Evolutionary conservation across 2,888 invertebrate genomes (phyloP).

Genomic region (Leistus spinibarbis): DNA sequence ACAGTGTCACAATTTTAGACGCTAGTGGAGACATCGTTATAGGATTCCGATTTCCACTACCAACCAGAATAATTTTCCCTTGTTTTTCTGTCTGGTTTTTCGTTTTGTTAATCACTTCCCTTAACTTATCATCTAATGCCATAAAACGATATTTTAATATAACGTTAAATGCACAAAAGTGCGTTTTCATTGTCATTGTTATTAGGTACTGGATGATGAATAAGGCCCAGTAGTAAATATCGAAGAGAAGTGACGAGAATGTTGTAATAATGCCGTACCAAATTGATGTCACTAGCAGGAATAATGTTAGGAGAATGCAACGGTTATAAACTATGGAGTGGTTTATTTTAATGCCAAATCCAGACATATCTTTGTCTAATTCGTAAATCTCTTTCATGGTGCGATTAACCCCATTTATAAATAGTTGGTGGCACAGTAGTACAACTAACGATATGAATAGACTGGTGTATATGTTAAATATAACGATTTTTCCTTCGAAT

Average conservation of each 20-base stretch:
- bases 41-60: constrained; percentile 14
- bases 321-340: constrained; percentile 11
- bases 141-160: constrained; percentile 24
- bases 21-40: constrained; percentile 8
- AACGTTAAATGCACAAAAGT: constrained; percentile 31
- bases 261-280: constrained; percentile 22
- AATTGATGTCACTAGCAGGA: constrained; percentile 18
- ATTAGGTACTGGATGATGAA: constrained; percentile 22
- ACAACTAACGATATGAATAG: constrained; percentile 30
- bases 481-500: constrained; percentile 29
- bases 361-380: constrained; percentile 30
- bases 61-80: constrained; percentile 26
- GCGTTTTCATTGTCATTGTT: constrained; percentile 37
- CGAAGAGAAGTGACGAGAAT: constrained; percentile 5
- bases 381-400: constrained; percentile 15
- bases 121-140: constrained; percentile 26
- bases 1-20: constrained; percentile 24
- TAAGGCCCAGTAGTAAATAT: constrained; percentile 28
- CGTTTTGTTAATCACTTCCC: constrained; percentile 29
- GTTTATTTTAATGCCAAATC: constrained; percentile 25
- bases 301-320: constrained; percentile 6
- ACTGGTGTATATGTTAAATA: constrained; percentile 30
- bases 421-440: constrained; percentile 25
- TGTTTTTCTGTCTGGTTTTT: constrained; percentile 3
- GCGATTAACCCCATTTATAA: constrained; percentile 8